These are phyloP conservation scores for Calvadosia cruxmelitensis DNA, from an alignment of 30 jellyfish, hydroid and myxozoan species.

Conservation along the genomic window DNA sequence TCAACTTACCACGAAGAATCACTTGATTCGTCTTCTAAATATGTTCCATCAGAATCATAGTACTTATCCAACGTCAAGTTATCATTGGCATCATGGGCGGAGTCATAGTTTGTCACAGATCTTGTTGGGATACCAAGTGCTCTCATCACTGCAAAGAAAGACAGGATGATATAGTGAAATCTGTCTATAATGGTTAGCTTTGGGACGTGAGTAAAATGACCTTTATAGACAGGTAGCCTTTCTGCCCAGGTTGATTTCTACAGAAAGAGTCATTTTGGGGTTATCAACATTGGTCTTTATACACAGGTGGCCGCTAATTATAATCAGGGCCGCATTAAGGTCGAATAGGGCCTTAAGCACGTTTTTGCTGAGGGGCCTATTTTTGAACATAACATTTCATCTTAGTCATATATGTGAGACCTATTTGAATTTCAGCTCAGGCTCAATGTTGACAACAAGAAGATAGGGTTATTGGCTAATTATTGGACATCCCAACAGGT, in stretches of 20 bases:
- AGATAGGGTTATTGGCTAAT: no score
- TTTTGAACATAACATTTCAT: background rate
- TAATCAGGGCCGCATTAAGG: background rate
- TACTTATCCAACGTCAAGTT: constrained; percentile 57
- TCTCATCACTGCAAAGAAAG: constrained; percentile 50
- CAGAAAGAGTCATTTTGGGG: no score
- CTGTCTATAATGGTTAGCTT: no score
- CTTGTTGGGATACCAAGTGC: constrained; percentile 74
- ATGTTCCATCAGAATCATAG: constrained; percentile 42
- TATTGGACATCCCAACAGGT: no score
- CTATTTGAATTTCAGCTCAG: background rate
- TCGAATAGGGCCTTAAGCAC: background rate
- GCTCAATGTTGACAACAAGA: background rate
- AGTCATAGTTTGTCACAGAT: constrained; percentile 66
- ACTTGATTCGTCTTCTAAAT: constrained; percentile 48
- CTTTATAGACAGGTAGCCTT: no score
- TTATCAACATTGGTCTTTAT: no score
- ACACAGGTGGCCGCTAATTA: no score
- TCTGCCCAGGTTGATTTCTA: no score
- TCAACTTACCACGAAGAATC: constrained; percentile 91
- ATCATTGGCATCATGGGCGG: constrained; percentile 85
- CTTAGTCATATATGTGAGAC: no score
- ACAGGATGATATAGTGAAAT: background rate
- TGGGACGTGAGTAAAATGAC: no score
- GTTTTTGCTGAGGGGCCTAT: background rate